Percentiles rank a stretch among this genome's conserved stretches.
Conservation (phyloP, 2,113 vertebrate genomes). For the Phyllostomus hastatus region DNA sequence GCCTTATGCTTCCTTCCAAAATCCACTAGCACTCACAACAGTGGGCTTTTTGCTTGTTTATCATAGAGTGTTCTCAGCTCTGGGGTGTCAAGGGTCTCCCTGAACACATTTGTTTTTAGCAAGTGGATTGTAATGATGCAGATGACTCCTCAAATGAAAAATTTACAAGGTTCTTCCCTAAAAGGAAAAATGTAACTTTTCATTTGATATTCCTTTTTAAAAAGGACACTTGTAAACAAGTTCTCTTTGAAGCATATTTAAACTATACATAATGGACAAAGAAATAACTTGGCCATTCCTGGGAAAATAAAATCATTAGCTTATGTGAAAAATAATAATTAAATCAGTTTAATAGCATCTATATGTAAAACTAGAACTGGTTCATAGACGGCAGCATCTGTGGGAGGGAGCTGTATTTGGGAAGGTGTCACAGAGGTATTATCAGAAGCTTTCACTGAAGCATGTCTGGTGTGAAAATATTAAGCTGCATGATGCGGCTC, state of each 20-base stretch:
- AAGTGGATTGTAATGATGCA: neutral
- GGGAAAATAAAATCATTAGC: neutral
- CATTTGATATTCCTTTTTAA: neutral
- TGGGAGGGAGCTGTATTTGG: neutral
- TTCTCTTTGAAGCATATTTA: neutral
- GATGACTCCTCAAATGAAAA: conserved; percentile 10
- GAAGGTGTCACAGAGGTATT: neutral
- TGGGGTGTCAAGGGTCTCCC: neutral
- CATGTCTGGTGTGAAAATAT: neutral
- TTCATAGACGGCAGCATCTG: neutral
- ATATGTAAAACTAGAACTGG: neutral
- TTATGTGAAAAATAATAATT: conserved; percentile 14
- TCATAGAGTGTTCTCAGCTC: neutral
- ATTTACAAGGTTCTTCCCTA: neutral
- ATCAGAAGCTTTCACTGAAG: neutral
- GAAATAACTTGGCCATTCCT: neutral
- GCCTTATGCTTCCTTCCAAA: neutral
- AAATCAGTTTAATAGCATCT: neutral
- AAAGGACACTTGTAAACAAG: neutral
- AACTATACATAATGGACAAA: neutral
- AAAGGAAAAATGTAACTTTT: neutral
- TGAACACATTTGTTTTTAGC: neutral
- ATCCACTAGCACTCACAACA: neutral
- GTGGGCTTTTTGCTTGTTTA: neutral
- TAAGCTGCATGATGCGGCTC: too few species aligned